Evolutionary conservation across 2,797 vertebrate species (phyloP), one percentile per base, ranked within the genome.

Genomic region (Knipowitschia caucasica): DNA sequence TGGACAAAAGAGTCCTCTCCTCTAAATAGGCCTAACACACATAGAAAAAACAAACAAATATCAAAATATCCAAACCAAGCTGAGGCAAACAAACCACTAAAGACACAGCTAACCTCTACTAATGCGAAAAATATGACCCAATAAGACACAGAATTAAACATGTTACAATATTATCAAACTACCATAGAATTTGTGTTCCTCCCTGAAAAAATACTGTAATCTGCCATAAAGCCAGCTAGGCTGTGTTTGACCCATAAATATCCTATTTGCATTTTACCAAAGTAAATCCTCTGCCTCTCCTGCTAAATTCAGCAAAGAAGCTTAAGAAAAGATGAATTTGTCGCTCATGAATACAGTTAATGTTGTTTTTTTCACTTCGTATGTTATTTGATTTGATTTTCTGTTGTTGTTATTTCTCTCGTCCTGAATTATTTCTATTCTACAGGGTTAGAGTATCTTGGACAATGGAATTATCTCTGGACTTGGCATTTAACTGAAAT

Each of bases 211-310:
- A 54, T 25, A 24, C 27, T 60, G 71, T 89, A 90, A 91, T 89
- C 89, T 89, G 74, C 75, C 71, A 82, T 77, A 86, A 90, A 87
- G 72, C 82, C 81, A 67, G 70, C 73, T 76, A 85, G 83, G 71
- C 84, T 73, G 80, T 65, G 67, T 83, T 86, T 92, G 88, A 92
- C 88, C 89, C 85, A 88, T 88, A 86, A 89, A 90, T 86, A 89
- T 62, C 74, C 71, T 87, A 82, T 89, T 89, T 87, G 80, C 69
- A 63, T 83, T 84, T 73, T 77, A 74, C 63, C 71, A 66, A 62
- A 75, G 81, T 74, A 83, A 80, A 73, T 80, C 84, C 79, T 78
- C 78, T 62, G 69, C 78, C 75, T 78, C 80, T 73, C 59, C 39
- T 58, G 14, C 66, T 80, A 80, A 89, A 85, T 71, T 85, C 73